Base-by-base conservation (phyloP, 1,140 invertebrate genomes). In the Kradibia gibbosae region DNA sequence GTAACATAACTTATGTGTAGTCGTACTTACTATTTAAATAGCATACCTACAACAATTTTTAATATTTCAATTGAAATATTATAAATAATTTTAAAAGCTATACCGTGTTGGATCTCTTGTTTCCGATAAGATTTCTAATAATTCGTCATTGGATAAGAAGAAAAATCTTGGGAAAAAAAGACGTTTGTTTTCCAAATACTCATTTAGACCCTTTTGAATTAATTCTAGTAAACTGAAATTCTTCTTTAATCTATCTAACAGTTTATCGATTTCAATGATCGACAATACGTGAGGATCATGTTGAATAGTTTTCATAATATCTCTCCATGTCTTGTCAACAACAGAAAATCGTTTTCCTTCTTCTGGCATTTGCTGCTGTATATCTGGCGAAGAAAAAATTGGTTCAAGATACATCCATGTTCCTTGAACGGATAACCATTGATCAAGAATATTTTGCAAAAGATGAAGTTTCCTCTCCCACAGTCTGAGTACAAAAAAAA, bases 401-500 rank as follows among this genome's bases (percentile, higher is more conserved):
- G 98, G 98, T 88, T 99, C 98, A 85, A 99, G 90, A 90, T 99
- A 99, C 92, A 98, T 95, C 98, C 98, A 99, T 1, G 96, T 97
- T 0, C 95, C 93, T 90, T 99, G 98, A n/a, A 99, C 98, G 85
- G 96, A 96, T 25, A 99, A 88, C 97, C 98, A 99, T 86, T 98
- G 96, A 86, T 99, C 97, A 65, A 99, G 87, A 86, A 99, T 98
- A 87, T 98, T 96, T 92, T 97, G 95, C 4, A 97, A 87, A 1
- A 96, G 86, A 78, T 94, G 92, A 4, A 97, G 88, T 86, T 96
- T 96, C 0, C 91, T 91, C 89, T 97, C 96, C 96, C 96, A 97
- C 71, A 92, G 91, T 80, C 94, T 95, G 82, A 78, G 87, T 36
- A 36, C 83, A 50, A 79, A 80, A 62, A 22, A 31, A 28, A 17